These are phyloP conservation scores for Tipula lateralis DNA, from an alignment of 2,888 invertebrate species.

Conservation along the genomic window DNA sequence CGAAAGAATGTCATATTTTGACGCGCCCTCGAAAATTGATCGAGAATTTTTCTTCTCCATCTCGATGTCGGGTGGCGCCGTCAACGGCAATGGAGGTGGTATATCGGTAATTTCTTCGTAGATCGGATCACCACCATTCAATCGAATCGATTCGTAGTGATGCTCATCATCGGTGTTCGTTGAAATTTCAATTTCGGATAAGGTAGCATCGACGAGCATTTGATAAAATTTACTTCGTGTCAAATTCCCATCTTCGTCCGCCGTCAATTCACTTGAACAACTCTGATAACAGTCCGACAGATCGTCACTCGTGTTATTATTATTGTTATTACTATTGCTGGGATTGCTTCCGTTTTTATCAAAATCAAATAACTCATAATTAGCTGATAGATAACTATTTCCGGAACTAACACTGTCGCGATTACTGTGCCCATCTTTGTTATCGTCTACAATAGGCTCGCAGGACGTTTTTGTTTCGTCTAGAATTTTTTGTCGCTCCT, in stretches of 20 bases:
- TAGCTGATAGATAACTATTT: constrained; percentile 61
- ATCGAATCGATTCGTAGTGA: constrained; percentile 66
- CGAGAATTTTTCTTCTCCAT: constrained; percentile 67
- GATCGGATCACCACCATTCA: constrained; percentile 63
- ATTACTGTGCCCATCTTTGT: constrained; percentile 52
- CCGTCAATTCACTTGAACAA: constrained; percentile 59
- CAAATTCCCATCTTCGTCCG: constrained; percentile 60
- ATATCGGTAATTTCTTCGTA: constrained; percentile 72
- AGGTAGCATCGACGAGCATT: constrained; percentile 64
- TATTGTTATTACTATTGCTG: neutral
- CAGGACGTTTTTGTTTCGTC: constrained; percentile 24
- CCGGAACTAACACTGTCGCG: constrained; percentile 53
- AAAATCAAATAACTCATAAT: constrained; percentile 71
- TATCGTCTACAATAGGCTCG: constrained; percentile 49
- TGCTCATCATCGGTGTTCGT: constrained; percentile 61
- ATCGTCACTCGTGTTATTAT: constrained; percentile 35
- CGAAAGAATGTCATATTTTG: constrained; percentile 84
- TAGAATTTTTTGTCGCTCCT: constrained; percentile 42
- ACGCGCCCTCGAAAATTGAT: constrained; percentile 74
- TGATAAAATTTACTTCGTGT: constrained; percentile 69
- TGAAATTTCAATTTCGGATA: constrained; percentile 62
- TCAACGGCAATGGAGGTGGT: constrained; percentile 73
- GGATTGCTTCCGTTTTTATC: constrained; percentile 50
- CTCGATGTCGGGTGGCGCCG: constrained; percentile 69
- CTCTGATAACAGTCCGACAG: constrained; percentile 71